Conservation (phyloP, 2,888 invertebrate genomes). For the Diploptera punctata region DNA sequence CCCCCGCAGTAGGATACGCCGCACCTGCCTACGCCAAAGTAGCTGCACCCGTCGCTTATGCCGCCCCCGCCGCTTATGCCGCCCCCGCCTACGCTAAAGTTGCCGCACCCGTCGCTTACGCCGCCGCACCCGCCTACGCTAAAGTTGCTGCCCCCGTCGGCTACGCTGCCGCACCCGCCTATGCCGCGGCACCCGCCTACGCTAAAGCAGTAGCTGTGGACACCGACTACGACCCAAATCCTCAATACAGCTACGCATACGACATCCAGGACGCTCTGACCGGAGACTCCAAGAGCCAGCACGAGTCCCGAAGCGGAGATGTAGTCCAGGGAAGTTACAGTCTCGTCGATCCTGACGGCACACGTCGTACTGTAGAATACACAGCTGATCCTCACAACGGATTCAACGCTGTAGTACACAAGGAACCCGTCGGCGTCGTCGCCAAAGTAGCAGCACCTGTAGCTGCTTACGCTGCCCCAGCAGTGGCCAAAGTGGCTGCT, state of each 20-base stretch:
- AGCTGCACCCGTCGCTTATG: too few relatives aligned
- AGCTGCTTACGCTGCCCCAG: conserved; percentile 39
- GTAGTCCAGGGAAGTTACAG: conserved; percentile 42
- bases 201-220: conserved; percentile 46
- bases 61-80: conserved; percentile 41
- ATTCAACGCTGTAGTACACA: conserved; percentile 40
- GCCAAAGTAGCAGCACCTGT: conserved; percentile 49
- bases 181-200: conserved; percentile 38
- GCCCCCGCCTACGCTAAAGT: conserved; percentile 37
- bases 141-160: too few relatives aligned
- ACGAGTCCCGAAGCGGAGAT: conserved; percentile 36
- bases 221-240: conserved; percentile 36
- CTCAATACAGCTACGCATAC: conserved; percentile 38
- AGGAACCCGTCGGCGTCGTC: conserved; percentile 48
- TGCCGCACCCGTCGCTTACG: conserved; percentile 42
- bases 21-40: conserved; percentile 27
- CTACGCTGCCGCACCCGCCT: conserved; percentile 41
- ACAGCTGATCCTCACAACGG: conserved; percentile 44
- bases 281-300: conserved; percentile 36
- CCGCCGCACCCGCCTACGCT: conserved; percentile 44
- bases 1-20: conserved; percentile 36
- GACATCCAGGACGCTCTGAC: conserved; percentile 37
- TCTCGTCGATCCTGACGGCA: conserved; percentile 39
- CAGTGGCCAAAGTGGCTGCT: conserved; percentile 38
- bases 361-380: conserved; percentile 49